These are phyloP conservation scores for Phalloptychus januarius DNA, from an alignment of 2,797 vertebrate species.

Conservation along the genomic window DNA sequence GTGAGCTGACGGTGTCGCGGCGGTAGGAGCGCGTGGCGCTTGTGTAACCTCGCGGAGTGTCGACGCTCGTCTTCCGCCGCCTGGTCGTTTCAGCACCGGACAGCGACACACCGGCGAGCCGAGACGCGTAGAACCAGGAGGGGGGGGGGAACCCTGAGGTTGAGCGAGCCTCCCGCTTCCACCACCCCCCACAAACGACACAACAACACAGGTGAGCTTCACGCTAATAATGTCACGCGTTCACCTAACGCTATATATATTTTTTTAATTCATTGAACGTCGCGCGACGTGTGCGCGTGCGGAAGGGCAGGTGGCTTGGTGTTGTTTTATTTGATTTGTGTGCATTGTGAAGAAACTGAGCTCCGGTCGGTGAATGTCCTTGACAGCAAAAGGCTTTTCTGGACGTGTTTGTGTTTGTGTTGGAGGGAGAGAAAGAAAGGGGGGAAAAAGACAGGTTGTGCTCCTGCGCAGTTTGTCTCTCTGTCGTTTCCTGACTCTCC, in stretches of 20 bases:
- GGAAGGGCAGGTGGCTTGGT: slow-evolving; percentile 7
- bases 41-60: slow-evolving; percentile 54
- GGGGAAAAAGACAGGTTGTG: slow-evolving; percentile 17
- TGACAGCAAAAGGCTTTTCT: slow-evolving; percentile 52
- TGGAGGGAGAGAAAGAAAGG: background rate
- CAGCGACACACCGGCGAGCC: slow-evolving; percentile 69
- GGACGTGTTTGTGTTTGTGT: slow-evolving; percentile 16
- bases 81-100: slow-evolving; percentile 78
- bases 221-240: background rate
- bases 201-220: background rate
- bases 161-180: slow-evolving; percentile 45
- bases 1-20: slow-evolving; percentile 25
- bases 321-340: slow-evolving; percentile 9
- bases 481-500: background rate
- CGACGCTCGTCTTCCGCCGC: slow-evolving; percentile 49
- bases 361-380: slow-evolving; percentile 69
- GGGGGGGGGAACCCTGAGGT: slow-evolving; percentile 31
- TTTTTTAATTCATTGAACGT: background rate
- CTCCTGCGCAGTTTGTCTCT: slow-evolving; percentile 79
- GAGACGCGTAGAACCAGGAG: slow-evolving; percentile 11
- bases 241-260: background rate
- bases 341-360: slow-evolving; percentile 21
- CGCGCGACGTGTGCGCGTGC: background rate
- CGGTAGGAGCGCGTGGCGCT: slow-evolving; percentile 54
- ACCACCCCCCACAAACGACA: background rate